These are phyloP conservation scores for Sebastes steindachneri DNA, from an alignment of 2,797 vertebrate species.

Conservation along the genomic window DNA sequence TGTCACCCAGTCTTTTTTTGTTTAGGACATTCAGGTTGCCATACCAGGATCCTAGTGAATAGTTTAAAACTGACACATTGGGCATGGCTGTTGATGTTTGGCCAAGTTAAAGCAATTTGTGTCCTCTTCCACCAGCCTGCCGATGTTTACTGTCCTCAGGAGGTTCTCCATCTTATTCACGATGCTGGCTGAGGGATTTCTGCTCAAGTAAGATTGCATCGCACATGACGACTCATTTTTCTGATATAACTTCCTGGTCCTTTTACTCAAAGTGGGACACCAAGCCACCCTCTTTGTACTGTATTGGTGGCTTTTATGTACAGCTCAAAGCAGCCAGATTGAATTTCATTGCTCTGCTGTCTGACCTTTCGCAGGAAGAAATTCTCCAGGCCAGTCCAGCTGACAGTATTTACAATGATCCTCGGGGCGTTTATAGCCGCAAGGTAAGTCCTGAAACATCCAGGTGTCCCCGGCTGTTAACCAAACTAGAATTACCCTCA, in stretches of 20 bases:
- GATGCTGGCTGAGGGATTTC: conserved; percentile 93
- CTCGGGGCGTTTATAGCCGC: conserved; percentile 96
- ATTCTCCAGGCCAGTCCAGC: conserved; percentile 91
- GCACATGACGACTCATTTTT: conserved; percentile 9
- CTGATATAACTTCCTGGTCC: neutral
- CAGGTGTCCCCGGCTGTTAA: conserved; percentile 49
- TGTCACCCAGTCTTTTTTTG: neutral
- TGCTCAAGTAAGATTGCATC: conserved; percentile 89
- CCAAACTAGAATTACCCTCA: conserved; percentile 5
- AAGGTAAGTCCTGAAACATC: conserved; percentile 81
- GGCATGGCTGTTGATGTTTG: neutral
- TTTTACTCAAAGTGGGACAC: neutral
- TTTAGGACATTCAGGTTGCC: neutral
- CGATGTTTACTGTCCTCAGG: conserved; percentile 98
- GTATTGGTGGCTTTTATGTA: neutral
- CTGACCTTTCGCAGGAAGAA: conserved; percentile 83
- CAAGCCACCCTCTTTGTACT: neutral
- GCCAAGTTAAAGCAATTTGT: neutral
- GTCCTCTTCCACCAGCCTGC: conserved; percentile 84
- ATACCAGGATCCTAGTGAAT: neutral
- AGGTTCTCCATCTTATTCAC: conserved; percentile 98
- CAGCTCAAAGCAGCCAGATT: conserved; percentile 18
- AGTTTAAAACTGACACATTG: neutral
- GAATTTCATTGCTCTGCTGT: conserved; percentile 34
- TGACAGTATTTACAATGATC: conserved; percentile 98